Evolutionary conservation across 2,888 invertebrate genomes (phyloP), one percentile per base, ranked within the genome.

Genomic region (Lasioglossum figueresi): DNA sequence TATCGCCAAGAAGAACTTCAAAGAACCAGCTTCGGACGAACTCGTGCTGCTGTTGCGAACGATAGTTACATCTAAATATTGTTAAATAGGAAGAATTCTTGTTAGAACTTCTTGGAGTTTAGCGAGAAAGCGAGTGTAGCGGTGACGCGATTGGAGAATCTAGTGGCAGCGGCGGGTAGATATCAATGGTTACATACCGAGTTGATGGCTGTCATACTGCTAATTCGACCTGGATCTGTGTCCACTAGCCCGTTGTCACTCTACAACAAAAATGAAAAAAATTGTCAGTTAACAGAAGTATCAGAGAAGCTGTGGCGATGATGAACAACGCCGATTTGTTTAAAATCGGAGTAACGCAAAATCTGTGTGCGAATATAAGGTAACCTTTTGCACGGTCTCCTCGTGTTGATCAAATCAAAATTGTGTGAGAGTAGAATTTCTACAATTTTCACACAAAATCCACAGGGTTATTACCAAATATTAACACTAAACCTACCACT

Each of bases 121-220:
- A n/a, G 56, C 12, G 56, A n/a, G 56, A n/a, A n/a, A 56, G 12
- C 12, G 12, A 27, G 4, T 23, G 23, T 52, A 48, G 19, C 6
- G 19, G 48, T 19, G 48, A 48, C 8, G 52, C 23, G 14, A 59
- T 59, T 66, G 66, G 63, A 63, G 31, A 19, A 27, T 34, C 16
- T 66, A 31, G 16, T 37, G 19, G 37, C 10, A 23, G n/a, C 52
- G 43, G 31, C 14, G 23, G 23, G 68, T 82, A 31, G 1, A 66
- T 74, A 27, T 1, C 12, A 70, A 56, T 52, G 77, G 79, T 83
- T 80, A 94, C 95, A 95, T 91, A 95, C 95, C 94, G 95, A 95
- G 93, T 95, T 95, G 92, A 95, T 95, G 92, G 95, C 95, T 92
- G 95, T 95, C 95, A 95, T 95, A 91, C 93, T 94, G 93, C 92